A percentile compares a stretch with the other conserved stretches of the same genome.
Conservation (phyloP, 2,888 invertebrate species). For the Acleris literana region DNA sequence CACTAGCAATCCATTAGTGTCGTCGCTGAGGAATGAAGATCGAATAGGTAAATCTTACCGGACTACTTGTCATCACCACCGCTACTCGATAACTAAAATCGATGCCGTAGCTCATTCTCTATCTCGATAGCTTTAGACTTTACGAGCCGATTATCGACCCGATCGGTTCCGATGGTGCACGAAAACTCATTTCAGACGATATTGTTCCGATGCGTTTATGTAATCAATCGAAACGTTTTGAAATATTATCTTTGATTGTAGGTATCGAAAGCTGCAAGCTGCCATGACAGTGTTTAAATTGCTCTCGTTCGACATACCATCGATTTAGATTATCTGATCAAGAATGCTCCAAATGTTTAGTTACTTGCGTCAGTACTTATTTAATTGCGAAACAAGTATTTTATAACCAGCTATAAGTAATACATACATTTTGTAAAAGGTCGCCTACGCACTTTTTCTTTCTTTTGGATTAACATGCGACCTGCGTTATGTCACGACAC, state of each 20-base stretch:
- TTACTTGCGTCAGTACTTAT: slow-evolving; percentile 18
- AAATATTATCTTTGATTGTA: slow-evolving; percentile 10
- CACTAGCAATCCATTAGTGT: slow-evolving; percentile 31
- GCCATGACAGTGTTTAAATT: slow-evolving; percentile 34
- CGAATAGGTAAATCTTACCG: slow-evolving; percentile 25
- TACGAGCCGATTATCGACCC: slow-evolving; percentile 22
- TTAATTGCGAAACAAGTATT: slow-evolving; percentile 24
- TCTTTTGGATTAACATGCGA: slow-evolving; percentile 17
- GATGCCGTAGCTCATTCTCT: slow-evolving; percentile 19
- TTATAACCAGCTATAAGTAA: slow-evolving; percentile 8
- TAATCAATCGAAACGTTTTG: slow-evolving; percentile 17
- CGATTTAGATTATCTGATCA: slow-evolving; percentile 34
- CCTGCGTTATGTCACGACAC: slow-evolving; percentile 44
- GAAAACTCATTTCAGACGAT: slow-evolving; percentile 17
- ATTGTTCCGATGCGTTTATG: slow-evolving; percentile 26
- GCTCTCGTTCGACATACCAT: slow-evolving; percentile 27
- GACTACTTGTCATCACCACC: slow-evolving; percentile 21
- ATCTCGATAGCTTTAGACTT: slow-evolving; percentile 19
- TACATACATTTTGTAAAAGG: slow-evolving; percentile 21
- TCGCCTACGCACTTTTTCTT: slow-evolving; percentile 19
- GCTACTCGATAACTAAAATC: slow-evolving; percentile 3
- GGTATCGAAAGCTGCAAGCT: slow-evolving; percentile 32
- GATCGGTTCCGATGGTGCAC: slow-evolving; percentile 12
- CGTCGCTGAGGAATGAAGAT: slow-evolving; percentile 31
- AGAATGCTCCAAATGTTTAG: slow-evolving; percentile 30